Conservation (phyloP, 2,797 vertebrate species). For the Mormyrus hasselquistii region DNA sequence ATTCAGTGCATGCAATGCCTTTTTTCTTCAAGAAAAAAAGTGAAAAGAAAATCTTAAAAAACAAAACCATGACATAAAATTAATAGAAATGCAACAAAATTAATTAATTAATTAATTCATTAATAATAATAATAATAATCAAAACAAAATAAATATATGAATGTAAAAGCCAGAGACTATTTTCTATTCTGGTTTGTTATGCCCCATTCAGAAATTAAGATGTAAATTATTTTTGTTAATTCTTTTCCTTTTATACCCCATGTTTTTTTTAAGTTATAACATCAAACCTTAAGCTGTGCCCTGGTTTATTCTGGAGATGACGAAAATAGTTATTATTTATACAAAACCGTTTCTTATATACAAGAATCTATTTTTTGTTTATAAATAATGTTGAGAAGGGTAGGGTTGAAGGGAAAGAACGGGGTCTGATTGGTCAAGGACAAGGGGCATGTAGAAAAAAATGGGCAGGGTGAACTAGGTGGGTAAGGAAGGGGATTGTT, state of each 20-base stretch:
- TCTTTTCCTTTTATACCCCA: constrained; percentile 48
- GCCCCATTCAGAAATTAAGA: constrained; percentile 57
- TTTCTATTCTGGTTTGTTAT: constrained; percentile 54
- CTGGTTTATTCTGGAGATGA: constrained; percentile 89
- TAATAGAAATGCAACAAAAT: constrained; percentile 51
- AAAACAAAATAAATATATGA: constrained; percentile 41
- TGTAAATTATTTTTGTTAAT: constrained; percentile 55
- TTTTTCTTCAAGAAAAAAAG: constrained; percentile 60
- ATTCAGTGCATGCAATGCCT: constrained; percentile 87
- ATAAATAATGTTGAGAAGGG: constrained; percentile 66
- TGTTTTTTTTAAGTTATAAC: constrained; percentile 70
- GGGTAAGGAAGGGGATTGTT: constrained; percentile 48
- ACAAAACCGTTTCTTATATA: constrained; percentile 97
- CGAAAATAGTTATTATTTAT: constrained; percentile 99
- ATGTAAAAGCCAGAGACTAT: constrained; percentile 48
- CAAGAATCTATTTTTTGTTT: constrained; percentile 77
- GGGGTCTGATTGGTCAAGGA: constrained; percentile 46
- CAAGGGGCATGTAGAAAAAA: constrained; percentile 43
- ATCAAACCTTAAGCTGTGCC: constrained; percentile 84
- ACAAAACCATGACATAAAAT: constrained; percentile 61
- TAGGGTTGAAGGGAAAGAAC: constrained; percentile 43
- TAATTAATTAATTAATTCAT: background rate
- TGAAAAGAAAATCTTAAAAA: constrained; percentile 61
- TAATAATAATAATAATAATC: constrained; percentile 44
- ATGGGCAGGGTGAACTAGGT: constrained; percentile 41